Base-by-base conservation (phyloP, 2,113 vertebrate genomes). In the Phalacrocorax pelagicus region DNA sequence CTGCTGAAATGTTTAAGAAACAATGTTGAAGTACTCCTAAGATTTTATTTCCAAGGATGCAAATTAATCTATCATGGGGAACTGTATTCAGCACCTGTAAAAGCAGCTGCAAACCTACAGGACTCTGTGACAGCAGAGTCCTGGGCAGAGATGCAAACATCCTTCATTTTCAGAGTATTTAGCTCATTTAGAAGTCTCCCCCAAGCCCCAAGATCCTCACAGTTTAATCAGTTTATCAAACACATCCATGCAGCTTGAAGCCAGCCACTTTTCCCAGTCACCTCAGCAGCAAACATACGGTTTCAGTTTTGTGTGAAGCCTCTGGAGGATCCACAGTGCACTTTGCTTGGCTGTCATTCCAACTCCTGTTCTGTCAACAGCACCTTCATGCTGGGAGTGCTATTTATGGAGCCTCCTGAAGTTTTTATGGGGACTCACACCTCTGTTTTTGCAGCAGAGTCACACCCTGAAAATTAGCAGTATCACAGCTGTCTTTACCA, bases 341-440 rank as follows among this genome's bases (percentile, higher is more conserved):
- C 52, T 93, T 67, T 79, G 42, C 57, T 38, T 51, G 65, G 77
- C 36, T 96, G 69, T 89, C 88, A 61, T 81, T 96, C 77, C 49
- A 69, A 21, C 57, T 84, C n/a, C 57, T 75, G 42, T 66, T 80
- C 74, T 88, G 70, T 94, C 80, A 94, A 59, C 52, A 92, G 34
- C 24, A 65, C 73, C 77, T 54, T 87, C 83, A 81, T 9, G 9
- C 65, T 72, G 65, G 15, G 72, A 94, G 15, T 79, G 40, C 34
- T 96, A 84, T 93, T 94, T 96, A 86, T 96, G 47, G 30, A 89
- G 61, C 54, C 94, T 89, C 49, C 81, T 91, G 92, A 87, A 42
- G 69, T 75, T 90, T 96, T 94, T 66, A 75, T 79, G 26, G 30
- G 27, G 34, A 72, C 58, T 72, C 54, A 75, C 81, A 87, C 83